phyloP scores from a whole-genome alignment of 2,888 invertebrate genomes.

The Philereme vetulata region DNA sequence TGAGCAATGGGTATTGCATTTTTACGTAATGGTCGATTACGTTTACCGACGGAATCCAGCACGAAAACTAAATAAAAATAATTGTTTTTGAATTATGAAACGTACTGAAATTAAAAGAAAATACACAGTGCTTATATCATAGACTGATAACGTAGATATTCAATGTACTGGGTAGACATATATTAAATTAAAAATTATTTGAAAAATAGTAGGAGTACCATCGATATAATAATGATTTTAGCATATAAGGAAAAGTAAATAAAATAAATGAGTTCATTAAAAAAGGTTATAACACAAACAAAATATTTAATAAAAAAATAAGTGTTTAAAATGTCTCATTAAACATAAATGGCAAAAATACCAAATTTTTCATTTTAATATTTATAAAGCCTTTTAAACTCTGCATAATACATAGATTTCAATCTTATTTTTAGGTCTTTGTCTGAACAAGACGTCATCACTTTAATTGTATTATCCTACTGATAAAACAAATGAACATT shows the following conservation, averaged over 20 bases:
- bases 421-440: constrained; percentile 4
- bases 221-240: too few species aligned
- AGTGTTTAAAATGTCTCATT: background rate
- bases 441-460: constrained; percentile 2
- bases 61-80: constrained; percentile 20
- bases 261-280: background rate
- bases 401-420: background rate
- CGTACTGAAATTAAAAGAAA: constrained; percentile 2
- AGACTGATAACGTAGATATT: too few species aligned
- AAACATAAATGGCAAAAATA: too few species aligned
- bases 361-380: too few species aligned
- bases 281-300: background rate
- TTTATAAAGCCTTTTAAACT: too few species aligned
- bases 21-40: constrained; percentile 42
- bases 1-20: constrained; percentile 29
- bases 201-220: too few species aligned
- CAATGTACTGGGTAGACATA: too few species aligned
- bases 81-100: constrained; percentile 21
- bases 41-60: constrained; percentile 36
- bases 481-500: constrained; percentile 12
- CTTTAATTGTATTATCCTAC: constrained; percentile 3
- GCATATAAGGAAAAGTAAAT: background rate
- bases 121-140: background rate
- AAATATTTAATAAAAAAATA: background rate
- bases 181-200: too few species aligned